Base-by-base conservation (phyloP, 2,888 invertebrate species). In the Lumbricus terrestris region DNA sequence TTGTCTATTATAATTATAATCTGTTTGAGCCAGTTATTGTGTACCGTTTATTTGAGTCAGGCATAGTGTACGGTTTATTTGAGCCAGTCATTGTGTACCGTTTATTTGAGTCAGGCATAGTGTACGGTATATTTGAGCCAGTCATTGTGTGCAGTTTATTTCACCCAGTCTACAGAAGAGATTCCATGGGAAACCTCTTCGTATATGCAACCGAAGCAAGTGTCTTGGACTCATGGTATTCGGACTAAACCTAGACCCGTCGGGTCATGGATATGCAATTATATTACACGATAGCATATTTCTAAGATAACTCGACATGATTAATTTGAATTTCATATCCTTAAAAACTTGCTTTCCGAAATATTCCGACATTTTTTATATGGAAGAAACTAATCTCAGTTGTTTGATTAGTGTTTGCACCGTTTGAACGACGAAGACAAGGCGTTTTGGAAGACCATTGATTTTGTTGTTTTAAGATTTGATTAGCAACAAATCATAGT, bases 361-460 rank as follows among this genome's bases (percentile, higher is more conserved):
- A 69, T 47, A 23, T 69, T n/a, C n/a, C n/a, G n/a, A n/a, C n/a
- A 69, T 16, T 8, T 69, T 16, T 11, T 11, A 8, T n/a, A 4
- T n/a, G 16, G 1, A 47, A 15, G 16, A 47, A 47, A 47, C 47
- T 2, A 8, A n/a, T 4, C n/a, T n/a, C 8, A 69, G 29, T 69
- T n/a, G n/a, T n/a, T 69, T n/a, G 8, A 8, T 69, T 69, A 69
- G 69, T 69, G 8, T 69, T 40, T 47, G 1, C 20, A 1, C 47
- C 15, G 47, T 20, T 47, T 47, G n/a, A 29, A n/a, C n/a, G 69
- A n/a, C n/a, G 69, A n/a, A n/a, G 69, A 69, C n/a, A 69, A n/a
- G 69, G 69, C 69, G 69, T 69, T 69, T 69, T 69, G 69, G 69
- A 69, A 69, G 69, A 69, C 69, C 69, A 69, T 69, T 69, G 69